Evolutionary conservation across 2,888 invertebrate species (phyloP), one percentile per base, ranked within the genome.

Genomic region (Leucophenga maculata): DNA sequence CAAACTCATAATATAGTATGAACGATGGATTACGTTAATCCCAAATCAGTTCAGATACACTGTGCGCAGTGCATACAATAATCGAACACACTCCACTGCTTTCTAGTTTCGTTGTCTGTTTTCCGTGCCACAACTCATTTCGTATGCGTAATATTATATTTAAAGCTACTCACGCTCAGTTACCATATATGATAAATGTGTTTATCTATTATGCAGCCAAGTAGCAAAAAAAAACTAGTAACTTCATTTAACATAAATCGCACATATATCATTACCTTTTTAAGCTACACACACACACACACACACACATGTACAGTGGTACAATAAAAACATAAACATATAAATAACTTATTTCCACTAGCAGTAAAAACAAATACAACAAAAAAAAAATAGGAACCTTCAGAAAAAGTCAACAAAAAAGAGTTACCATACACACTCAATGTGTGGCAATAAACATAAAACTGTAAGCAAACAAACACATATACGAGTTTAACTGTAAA

Each of bases 241-340:
- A 46, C 46, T 44, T 46, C 62, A 62, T 46, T 44, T 60, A 60
- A 60, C 60, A 60, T 39, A 60, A 60, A 60, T 60, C 60, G 60
- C 39, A 39, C 18, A 39, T 39, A 39, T 39, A 57, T 26, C 26
- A 26, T 57, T 26, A 26, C 26, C 22, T 57, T 64, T 20, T 82
- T 82, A 80, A 79, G 80, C 80, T 39, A 1, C 39, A 39, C 11
- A 39, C 8, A 39, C 26, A 26, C 26, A 1, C 39, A 39, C 11
- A 39, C 8, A 39, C 26, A 26, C 26, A 26, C 26, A 26, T 26
- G 26, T 26, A 46, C 65, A 50, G 14, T 20, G n/a, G 1, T 9
- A 65, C 14, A 50, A 65, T 14, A 16, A 50, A 22, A 50, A 48
- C 20, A 26, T 14, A 57, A 57, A 57, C 31, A 46, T 48, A 39